Conservation (phyloP, 2,888 invertebrate species). For the Idaea aversata region DNA sequence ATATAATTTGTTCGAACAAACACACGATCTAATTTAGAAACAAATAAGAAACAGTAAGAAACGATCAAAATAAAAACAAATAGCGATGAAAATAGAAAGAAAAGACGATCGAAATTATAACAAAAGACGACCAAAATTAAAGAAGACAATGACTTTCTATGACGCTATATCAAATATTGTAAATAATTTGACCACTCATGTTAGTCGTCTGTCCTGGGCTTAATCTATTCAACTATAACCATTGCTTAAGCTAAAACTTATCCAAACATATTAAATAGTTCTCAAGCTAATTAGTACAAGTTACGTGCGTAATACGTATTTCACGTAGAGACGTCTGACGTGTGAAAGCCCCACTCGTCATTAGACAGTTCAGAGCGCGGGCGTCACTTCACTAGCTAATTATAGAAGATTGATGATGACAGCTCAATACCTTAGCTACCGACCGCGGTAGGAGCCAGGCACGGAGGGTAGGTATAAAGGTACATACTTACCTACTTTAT, state of each 20-base stretch:
- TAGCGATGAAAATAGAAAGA: too few relatives aligned
- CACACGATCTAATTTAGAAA: too few relatives aligned
- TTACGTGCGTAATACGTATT: constrained; percentile 24
- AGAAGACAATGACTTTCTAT: too few relatives aligned
- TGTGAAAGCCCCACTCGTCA: constrained; percentile 48
- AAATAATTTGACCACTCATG: too few relatives aligned
- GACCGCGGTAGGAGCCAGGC: not conserved
- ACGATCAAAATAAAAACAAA: too few relatives aligned
- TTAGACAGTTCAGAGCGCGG: constrained; percentile 55
- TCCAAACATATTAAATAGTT: not conserved
- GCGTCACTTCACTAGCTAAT: constrained; percentile 54
- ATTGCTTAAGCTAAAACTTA: not conserved
- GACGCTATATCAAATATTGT: too few relatives aligned
- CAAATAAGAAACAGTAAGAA: too few relatives aligned
- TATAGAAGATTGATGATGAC: constrained; percentile 70
- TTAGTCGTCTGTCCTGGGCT: too few relatives aligned
- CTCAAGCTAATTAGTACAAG: constrained; percentile 6
- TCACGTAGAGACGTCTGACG: constrained; percentile 32
- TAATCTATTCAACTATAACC: too few relatives aligned
- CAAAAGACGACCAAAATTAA: too few relatives aligned
- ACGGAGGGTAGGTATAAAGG: not conserved
- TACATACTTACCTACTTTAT: not conserved
- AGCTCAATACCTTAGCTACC: constrained; percentile 14
- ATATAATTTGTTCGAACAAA: too few relatives aligned
- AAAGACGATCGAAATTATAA: too few relatives aligned